Base-by-base conservation (phyloP, 2,797 vertebrate genomes). In the Podargus strigoides region DNA sequence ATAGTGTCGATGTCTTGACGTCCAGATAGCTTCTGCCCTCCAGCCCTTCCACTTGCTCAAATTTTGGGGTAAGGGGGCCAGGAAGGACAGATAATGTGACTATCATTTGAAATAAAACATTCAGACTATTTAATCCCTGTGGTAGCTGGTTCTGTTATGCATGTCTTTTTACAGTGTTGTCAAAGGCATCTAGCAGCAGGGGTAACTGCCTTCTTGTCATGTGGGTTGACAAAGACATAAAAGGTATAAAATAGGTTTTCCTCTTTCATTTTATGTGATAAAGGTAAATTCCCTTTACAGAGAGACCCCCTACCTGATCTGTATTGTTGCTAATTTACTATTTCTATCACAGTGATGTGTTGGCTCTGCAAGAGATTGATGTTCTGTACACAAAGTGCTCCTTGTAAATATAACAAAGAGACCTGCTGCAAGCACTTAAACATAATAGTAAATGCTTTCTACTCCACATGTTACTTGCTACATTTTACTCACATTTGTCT, bases 401-500 rank as follows among this genome's bases (percentile, higher is more conserved):
- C 75, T 72, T 76, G 49, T 94, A 96, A 94, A 89, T 89, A 90
- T 53, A 89, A 88, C 89, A 85, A 69, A 94, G 83, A 76, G 44
- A 79, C 59, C 56, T 84, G 93, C 52, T 88, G 75, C 74, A 75
- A 76, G 59, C 47, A 49, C 41, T 95, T 90, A 76, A 73, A 80
- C 11, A 7, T 66, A 64, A 66, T 24, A 94, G 80, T 49, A 93
- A 88, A 86, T 78, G 86, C 47, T 78, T 91, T 88, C 73, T 90
- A 27, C 73, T 68, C 69, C 22, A 24, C 39, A 6, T 46, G 58
- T 72, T 81, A 24, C 76, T 94, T 53, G 37, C 64, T 73, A 32
- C 36, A 22, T 87, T 94, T 94, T 92, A 37, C 70, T 94, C 80
- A 86, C 42, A 69, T 76, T 94, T 75, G 59, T 83, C 58, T 86